Conservation (phyloP, 2,113 vertebrate species). For the Mesoclemmys tuberculata region DNA sequence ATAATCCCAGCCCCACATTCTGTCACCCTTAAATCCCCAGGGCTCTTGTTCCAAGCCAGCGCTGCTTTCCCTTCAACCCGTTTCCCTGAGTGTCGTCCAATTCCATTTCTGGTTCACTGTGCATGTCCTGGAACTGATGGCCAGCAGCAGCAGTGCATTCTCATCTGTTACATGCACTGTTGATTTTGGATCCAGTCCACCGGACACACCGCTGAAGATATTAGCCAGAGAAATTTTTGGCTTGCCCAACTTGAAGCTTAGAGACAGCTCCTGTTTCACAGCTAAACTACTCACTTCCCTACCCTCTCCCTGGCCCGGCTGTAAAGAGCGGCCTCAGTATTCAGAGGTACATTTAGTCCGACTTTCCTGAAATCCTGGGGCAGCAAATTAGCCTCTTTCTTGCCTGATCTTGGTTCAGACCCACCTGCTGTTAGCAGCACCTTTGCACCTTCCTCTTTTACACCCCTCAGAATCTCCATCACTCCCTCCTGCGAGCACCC, state of each 20-base stretch:
- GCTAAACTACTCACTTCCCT: background rate
- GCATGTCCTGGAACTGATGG: background rate
- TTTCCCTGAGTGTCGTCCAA: background rate
- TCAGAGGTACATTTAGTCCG: background rate
- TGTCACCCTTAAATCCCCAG: background rate
- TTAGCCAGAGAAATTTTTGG: background rate
- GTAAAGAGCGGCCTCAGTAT: background rate
- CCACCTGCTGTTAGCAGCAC: background rate
- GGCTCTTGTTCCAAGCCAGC: no score
- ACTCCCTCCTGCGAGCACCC: background rate
- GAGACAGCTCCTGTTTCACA: background rate
- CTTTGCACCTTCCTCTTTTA: background rate
- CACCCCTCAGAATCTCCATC: background rate
- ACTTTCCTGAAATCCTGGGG: background rate
- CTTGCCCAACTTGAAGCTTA: background rate
- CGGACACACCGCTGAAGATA: background rate
- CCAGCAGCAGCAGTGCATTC: background rate
- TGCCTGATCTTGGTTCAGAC: background rate
- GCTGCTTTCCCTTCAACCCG: background rate
- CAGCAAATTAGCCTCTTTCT: background rate
- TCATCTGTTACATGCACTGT: background rate
- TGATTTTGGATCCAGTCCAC: background rate
- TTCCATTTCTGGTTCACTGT: background rate
- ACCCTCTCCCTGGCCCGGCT: background rate
- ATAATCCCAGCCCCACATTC: background rate